Evolutionary conservation across 1,140 invertebrate genomes (phyloP), one percentile per base, ranked within the genome.

Genomic region (Acromyrmex charruanus): DNA sequence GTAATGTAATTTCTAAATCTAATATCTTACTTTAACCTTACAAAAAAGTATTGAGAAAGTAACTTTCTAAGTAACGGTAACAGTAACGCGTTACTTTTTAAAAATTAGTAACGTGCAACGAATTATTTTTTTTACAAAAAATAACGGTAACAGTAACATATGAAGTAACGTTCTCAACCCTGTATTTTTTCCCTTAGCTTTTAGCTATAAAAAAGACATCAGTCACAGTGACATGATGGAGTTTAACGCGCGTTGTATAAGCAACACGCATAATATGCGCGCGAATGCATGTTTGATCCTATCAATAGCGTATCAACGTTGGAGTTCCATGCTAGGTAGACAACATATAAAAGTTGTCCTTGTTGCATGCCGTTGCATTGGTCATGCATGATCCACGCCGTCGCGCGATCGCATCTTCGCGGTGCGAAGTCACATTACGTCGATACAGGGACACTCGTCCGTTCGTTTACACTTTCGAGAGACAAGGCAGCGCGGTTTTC

Each of bases 231-330:
- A 90, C 85, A 86, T 86, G 80, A 74, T 49, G 53, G 68, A 72
- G 80, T 39, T 82, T 79, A 91, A 89, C 87, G 44, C 81, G 80
- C 77, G 86, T 89, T 89, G 77, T 81, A 71, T 77, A 55, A 82
- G 84, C 90, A 81, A 85, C 86, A 85, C 88, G 91, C 87, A 88
- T 92, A 87, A 89, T 91, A 75, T 61, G 79, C 81, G 84, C 77
- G 87, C 88, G 86, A 88, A 91, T 82, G 85, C 86, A 85, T 75
- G 88, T 85, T 84, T 84, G 89, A 91, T 91, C 88, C 86, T 89
- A 91, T 92, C 87, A 89, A 90, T 75, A 35, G 59, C 71, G 87
- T 92, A 90, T 92, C 88, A 88, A 90, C 89, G 87, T 90, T 58
- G 79, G 77, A 51, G 53, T 82, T 87, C 14, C 79, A 68, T 87